Conservation (phyloP, 30 jellyfish, hydroid and myxozoan species). For the Rhopilema esculentum region DNA sequence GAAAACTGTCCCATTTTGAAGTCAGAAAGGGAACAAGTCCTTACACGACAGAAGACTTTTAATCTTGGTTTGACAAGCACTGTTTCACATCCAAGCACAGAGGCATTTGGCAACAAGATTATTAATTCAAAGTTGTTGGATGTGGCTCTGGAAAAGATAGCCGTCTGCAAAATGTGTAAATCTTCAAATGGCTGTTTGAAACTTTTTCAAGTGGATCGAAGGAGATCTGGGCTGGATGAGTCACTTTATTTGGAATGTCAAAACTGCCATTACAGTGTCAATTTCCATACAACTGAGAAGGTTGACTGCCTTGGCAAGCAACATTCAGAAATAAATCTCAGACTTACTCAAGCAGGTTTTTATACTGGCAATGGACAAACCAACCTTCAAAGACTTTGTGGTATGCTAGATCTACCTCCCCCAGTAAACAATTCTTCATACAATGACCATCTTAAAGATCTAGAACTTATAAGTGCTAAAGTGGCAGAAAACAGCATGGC, state of each 20-base stretch:
- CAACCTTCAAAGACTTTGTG: slow-evolving; percentile 28
- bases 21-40: slow-evolving; percentile 1
- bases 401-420: slow-evolving; percentile 51
- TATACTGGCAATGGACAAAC: slow-evolving; percentile 51
- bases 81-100: not conserved
- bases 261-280: slow-evolving; percentile 15
- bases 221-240: slow-evolving; percentile 27
- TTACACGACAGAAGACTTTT: slow-evolving; percentile 1
- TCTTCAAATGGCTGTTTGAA: slow-evolving; percentile 10
- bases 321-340: slow-evolving; percentile 16
- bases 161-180: slow-evolving; percentile 24
- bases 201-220: slow-evolving; percentile 20
- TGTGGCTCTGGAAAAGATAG: slow-evolving; percentile 18
- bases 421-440: slow-evolving; percentile 36
- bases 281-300: slow-evolving; percentile 15
- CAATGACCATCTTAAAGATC: slow-evolving; percentile 20
- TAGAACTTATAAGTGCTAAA: slow-evolving; percentile 4
- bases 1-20: slow-evolving; percentile 5
- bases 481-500: slow-evolving; percentile 10
- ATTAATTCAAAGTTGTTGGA: not conserved
- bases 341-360: slow-evolving; percentile 22
- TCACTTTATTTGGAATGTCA: slow-evolving; percentile 11
- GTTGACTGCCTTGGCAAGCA: slow-evolving; percentile 12
- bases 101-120: not conserved
- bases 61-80: not conserved